Evolutionary conservation across 2,888 invertebrate species (phyloP), one percentile per base, ranked within the genome.

Genomic region (Aleiodes alternator): DNA sequence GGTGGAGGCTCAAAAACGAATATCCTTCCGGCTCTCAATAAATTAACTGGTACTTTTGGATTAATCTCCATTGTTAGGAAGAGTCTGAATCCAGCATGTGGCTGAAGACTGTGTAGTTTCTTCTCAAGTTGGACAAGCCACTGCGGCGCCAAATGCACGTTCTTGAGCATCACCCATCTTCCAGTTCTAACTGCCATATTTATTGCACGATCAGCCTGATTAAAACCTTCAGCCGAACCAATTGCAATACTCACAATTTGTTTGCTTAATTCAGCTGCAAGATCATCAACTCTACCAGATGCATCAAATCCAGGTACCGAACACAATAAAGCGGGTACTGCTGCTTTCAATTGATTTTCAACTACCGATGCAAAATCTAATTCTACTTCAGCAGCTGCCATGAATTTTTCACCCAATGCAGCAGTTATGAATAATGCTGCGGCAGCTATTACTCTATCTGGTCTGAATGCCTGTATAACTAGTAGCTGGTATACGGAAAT

Each of bases 41-140:
- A 90, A 91, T 99, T 99, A 0, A 97, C 97, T 2, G 97, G 97
- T 79, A 99, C 94, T 91, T 98, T 98, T 23, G 99, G 98, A 91
- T 98, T 98, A 86, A 99, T 99, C 91, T 99, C 99, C 93, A 99
- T 98, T 0, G 99, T 99, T 12, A 99, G 93, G 94, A 99, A 99
- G 72, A 99, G 92, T 29, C 99, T 92, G 93, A 99, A 99, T 87
- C 93, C 94, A 8, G 97, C 94, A 87, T 98, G 98, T 0, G 98
- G 97, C 88, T 97, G 96, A 72, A 98, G 90, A 6, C 97, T 96
- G 90, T 99, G 99, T 75, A 99, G 91, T 90, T 99, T 98, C 93
- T 99, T 99, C 91, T 99, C 99, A 81, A 99, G 91, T 87, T 98
- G 98, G 2, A 99, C 97, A 76, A 99, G 92, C 99, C 99, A 99